phyloP scores from a whole-genome alignment of 1,140 invertebrate genomes.

The Venturia canescens region DNA sequence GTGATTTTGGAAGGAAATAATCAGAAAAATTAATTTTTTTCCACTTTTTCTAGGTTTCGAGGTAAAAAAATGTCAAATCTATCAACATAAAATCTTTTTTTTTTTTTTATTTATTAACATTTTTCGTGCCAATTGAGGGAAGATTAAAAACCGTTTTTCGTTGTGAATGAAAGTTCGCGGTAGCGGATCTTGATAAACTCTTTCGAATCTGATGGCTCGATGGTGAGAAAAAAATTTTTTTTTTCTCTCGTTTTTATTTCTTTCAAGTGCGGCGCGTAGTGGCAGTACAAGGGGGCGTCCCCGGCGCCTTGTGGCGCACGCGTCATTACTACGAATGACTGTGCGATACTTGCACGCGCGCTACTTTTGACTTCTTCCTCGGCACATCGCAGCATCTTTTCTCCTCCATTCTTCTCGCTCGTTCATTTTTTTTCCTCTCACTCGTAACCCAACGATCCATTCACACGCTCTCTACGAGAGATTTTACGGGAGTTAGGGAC shows the following conservation, averaged over 20 bases:
- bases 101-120: too few species aligned
- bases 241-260: neutral
- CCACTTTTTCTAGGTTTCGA: too few species aligned
- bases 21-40: too few species aligned
- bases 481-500: neutral
- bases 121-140: too few species aligned
- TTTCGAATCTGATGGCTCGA: too few species aligned
- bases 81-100: too few species aligned
- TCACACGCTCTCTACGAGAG: constrained; percentile 19
- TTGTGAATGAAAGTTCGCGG: too few species aligned
- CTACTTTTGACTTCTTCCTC: constrained; percentile 21
- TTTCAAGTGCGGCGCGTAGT: neutral
- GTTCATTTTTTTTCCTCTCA: neutral
- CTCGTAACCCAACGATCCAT: neutral
- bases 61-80: too few species aligned
- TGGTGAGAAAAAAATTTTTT: neutral
- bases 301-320: constrained; percentile 16
- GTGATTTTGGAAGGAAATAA: too few species aligned
- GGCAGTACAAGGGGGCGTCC: neutral
- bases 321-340: constrained; percentile 19
- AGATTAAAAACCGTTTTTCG: too few species aligned
- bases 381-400: constrained; percentile 12
- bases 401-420: neutral
- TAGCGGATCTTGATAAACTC: too few species aligned
- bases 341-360: constrained; percentile 8